Evolutionary conservation across 92 coral and sea anemone species (phyloP).

Genomic region (Palythoa grandis): DNA sequence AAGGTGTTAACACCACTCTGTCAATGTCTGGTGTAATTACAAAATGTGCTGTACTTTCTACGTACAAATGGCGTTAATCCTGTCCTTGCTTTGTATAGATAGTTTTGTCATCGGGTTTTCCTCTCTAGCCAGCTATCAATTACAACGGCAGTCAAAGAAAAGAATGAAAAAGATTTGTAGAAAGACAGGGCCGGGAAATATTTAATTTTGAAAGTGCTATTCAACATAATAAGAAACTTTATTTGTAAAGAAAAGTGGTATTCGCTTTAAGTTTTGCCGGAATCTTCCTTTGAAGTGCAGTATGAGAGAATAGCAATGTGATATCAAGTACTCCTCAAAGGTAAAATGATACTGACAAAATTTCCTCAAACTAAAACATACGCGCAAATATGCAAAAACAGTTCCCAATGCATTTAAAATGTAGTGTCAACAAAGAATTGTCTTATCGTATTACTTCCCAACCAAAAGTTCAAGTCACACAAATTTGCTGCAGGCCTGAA

Average conservation of each 20-base stretch:
- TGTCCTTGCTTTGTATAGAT: not conserved
- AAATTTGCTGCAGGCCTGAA: not conserved
- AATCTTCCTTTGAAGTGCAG: no score
- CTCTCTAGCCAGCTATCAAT: not conserved
- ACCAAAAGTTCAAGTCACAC: not conserved
- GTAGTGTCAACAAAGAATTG: not conserved
- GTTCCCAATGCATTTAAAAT: not conserved
- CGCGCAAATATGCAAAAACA: not conserved
- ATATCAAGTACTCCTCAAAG: no score
- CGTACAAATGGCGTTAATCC: not conserved
- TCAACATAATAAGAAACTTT: not conserved
- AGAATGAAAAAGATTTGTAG: not conserved
- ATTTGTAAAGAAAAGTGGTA: not conserved
- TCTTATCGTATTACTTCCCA: not conserved
- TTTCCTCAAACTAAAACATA: not conserved
- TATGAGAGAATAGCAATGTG: no score
- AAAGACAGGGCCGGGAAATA: not conserved
- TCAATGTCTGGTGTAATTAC: constrained; percentile 19
- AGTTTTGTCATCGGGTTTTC: not conserved
- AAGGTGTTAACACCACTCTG: constrained; percentile 35
- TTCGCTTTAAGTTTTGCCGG: no score
- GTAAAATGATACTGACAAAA: not conserved
- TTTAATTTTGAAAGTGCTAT: no score
- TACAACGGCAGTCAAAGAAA: not conserved
- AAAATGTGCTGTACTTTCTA: constrained; percentile 29